phyloP scores from a whole-genome alignment of 2,797 vertebrate genomes.

The Loris lydekkerianus region DNA sequence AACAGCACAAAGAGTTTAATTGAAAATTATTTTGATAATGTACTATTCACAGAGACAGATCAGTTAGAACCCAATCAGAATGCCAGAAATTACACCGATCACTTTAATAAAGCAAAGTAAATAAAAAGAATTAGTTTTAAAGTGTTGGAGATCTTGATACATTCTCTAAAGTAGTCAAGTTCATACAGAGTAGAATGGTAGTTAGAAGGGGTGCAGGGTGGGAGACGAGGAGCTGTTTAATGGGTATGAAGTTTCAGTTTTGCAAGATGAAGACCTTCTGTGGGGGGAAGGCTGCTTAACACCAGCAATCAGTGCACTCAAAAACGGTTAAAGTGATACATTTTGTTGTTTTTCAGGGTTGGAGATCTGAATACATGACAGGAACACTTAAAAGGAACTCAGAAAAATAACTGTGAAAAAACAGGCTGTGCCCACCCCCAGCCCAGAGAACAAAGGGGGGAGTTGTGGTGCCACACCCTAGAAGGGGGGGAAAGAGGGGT shows the following conservation, averaged over 20 bases:
- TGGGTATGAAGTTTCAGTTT: neutral
- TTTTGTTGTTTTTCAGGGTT: neutral
- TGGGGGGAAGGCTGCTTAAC: neutral
- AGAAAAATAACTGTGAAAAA: neutral
- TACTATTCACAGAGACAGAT: neutral
- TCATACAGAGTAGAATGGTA: neutral
- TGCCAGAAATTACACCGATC: neutral
- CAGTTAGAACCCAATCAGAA: neutral
- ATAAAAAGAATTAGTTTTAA: neutral
- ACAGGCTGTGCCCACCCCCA: neutral
- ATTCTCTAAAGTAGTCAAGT: neutral
- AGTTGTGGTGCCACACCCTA: neutral
- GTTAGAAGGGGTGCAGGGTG: neutral
- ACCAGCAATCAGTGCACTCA: neutral
- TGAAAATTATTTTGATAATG: constrained; percentile 54
- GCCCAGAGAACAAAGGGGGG: neutral
- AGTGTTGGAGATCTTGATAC: neutral
- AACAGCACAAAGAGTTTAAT: neutral
- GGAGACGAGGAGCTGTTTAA: neutral
- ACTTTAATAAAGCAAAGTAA: constrained; percentile 33
- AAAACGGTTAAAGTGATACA: neutral
- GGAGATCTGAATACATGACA: neutral
- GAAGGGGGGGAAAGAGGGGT: neutral
- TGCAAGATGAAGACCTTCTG: neutral
- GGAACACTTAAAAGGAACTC: neutral